phyloP scores from a whole-genome alignment of 2,797 vertebrate species.

The Falco biarmicus region DNA sequence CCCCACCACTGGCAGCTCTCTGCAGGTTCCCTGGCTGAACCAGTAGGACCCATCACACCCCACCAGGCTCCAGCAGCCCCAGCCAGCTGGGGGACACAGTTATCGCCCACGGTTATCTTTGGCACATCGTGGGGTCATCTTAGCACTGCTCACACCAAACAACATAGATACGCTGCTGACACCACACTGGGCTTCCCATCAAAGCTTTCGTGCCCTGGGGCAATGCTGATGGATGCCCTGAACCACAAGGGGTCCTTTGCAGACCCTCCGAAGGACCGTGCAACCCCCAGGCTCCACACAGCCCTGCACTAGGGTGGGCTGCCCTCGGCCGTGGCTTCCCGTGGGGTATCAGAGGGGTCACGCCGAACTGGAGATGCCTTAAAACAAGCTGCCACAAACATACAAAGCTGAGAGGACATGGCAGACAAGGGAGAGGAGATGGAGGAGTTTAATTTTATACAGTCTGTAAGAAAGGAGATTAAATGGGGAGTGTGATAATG shows the following conservation, averaged over 20 bases:
- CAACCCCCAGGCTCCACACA: neutral
- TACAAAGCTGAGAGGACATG: neutral
- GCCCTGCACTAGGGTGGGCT: neutral
- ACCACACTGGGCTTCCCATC: neutral
- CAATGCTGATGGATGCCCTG: neutral
- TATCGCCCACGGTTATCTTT: neutral
- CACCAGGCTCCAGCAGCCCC: neutral
- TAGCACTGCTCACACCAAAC: neutral
- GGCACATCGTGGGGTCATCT: neutral
- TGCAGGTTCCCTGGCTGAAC: neutral
- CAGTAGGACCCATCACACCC: neutral
- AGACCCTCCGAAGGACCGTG: neutral
- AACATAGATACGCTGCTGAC: neutral
- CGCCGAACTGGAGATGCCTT: neutral
- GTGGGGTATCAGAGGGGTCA: neutral
- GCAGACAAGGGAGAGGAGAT: neutral
- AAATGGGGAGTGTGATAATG: conserved; percentile 37
- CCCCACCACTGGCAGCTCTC: neutral
- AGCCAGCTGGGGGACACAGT: no score
- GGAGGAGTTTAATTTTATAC: conserved; percentile 5
- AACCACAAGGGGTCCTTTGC: neutral
- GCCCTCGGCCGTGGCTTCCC: neutral
- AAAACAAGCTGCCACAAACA: neutral
- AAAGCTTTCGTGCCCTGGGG: neutral
- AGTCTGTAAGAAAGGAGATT: conserved; percentile 49